A percentile compares a stretch with the other conserved stretches of the same genome.
Evolutionary conservation across 2,113 vertebrate genomes (phyloP).

Genomic region (Gracilinanus agilis): DNA sequence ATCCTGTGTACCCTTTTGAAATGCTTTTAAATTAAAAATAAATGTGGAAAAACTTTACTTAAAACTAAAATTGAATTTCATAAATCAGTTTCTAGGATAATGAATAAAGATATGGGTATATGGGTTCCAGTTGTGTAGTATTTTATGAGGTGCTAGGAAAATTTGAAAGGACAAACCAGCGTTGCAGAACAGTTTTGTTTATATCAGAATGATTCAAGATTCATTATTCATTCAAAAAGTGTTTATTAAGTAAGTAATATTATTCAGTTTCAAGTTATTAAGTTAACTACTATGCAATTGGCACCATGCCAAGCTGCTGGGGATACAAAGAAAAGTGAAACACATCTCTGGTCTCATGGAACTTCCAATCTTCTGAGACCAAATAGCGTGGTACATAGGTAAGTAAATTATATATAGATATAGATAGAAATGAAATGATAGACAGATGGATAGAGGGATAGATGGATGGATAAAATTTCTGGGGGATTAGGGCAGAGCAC

Average conservation of each 20-base stretch:
- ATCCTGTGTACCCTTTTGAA: neutral
- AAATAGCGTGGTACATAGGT: neutral
- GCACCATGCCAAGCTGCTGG: neutral
- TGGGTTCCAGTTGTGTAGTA: neutral
- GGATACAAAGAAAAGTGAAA: neutral
- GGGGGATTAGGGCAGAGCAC: neutral
- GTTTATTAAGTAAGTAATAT: neutral
- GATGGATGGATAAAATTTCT: neutral
- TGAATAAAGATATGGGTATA: neutral
- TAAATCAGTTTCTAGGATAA: slow-evolving; percentile 9
- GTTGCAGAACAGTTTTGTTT: neutral
- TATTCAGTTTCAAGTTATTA: too few species aligned
- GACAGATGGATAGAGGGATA: too few species aligned
- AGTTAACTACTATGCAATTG: neutral
- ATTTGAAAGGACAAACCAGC: neutral
- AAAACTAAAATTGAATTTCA: slow-evolving; percentile 12
- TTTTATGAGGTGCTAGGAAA: neutral
- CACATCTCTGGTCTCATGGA: neutral
- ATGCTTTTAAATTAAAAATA: slow-evolving; percentile 28
- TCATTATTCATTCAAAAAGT: neutral
- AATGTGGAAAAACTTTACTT: slow-evolving; percentile 9
- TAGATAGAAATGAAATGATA: neutral
- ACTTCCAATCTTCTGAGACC: neutral
- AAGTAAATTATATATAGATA: neutral
- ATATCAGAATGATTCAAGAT: neutral